A percentile compares a stretch with the other conserved stretches of the same genome.
Evolutionary conservation across 2,113 vertebrate genomes (phyloP).

Genomic region (Pionites leucogaster): DNA sequence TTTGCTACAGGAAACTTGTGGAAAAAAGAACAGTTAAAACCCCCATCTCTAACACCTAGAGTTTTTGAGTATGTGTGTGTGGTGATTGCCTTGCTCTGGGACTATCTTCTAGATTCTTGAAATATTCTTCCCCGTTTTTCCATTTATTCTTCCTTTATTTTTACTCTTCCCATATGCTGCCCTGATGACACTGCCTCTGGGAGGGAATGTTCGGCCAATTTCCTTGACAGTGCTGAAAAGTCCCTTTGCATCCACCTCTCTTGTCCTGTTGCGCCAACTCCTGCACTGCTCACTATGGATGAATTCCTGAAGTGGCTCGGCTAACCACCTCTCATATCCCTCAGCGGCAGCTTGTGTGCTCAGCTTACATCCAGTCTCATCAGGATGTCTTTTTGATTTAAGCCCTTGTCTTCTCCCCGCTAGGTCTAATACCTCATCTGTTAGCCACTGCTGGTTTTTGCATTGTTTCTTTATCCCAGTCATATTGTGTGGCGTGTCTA

Average conservation of each 20-base stretch:
- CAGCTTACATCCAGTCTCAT: slow-evolving; percentile 57
- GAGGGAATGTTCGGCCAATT: slow-evolving; percentile 3
- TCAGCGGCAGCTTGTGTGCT: slow-evolving; percentile 3
- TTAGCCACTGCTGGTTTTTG: slow-evolving; percentile 32
- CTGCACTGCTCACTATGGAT: neutral
- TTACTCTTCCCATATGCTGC: neutral
- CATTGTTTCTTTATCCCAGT: slow-evolving; percentile 41
- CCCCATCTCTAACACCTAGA: neutral
- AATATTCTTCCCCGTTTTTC: neutral
- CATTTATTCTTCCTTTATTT: neutral
- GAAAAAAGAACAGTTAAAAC: neutral
- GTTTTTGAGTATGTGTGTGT: neutral
- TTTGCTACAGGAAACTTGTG: neutral
- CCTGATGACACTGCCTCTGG: neutral
- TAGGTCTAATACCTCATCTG: slow-evolving; percentile 60
- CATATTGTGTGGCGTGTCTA: neutral
- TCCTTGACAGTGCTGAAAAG: slow-evolving; percentile 33
- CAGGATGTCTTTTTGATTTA: slow-evolving; percentile 73
- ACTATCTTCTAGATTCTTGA: neutral
- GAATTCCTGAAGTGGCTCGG: neutral
- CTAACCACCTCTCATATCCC: slow-evolving; percentile 15
- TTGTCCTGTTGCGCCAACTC: neutral
- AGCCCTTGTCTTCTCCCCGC: slow-evolving; percentile 49
- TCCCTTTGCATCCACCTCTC: slow-evolving; percentile 12
- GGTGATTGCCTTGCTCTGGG: neutral